These are phyloP conservation scores for Lucinisca nassula DNA, from an alignment of 2,888 invertebrate species.

Conservation along the genomic window DNA sequence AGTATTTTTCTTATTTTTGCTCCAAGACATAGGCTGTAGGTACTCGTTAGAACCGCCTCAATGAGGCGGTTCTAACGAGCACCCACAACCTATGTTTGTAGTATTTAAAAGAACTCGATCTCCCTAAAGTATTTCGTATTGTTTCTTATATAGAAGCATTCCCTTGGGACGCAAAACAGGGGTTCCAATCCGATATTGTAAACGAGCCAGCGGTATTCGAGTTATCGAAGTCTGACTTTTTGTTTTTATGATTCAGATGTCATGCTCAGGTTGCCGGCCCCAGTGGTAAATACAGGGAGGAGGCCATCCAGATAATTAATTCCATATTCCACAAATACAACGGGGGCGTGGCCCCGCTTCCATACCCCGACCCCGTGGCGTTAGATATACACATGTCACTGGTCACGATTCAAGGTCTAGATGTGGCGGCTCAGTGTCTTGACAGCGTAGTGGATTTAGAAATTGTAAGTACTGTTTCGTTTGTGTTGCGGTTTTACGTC, in stretches of 20 bases:
- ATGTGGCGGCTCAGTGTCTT: background rate
- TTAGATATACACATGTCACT: background rate
- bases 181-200: background rate
- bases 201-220: background rate
- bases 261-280: background rate
- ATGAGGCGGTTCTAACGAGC: background rate
- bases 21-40: no score
- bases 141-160: background rate
- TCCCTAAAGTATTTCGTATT: background rate
- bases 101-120: no score
- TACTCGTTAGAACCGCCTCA: background rate
- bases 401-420: background rate
- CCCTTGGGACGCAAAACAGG: background rate
- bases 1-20: no score
- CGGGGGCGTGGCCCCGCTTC: background rate
- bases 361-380: background rate
- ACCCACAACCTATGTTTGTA: no score
- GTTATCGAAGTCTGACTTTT: background rate
- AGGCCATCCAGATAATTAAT: background rate
- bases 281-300: background rate
- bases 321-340: constrained; percentile 20
- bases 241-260: background rate
- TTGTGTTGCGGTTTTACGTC: no score
- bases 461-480: constrained; percentile 17
- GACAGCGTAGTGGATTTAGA: constrained; percentile 3